phyloP scores from a whole-genome alignment of 2,113 vertebrate species.

The Hydrochoerus hydrochaeris region DNA sequence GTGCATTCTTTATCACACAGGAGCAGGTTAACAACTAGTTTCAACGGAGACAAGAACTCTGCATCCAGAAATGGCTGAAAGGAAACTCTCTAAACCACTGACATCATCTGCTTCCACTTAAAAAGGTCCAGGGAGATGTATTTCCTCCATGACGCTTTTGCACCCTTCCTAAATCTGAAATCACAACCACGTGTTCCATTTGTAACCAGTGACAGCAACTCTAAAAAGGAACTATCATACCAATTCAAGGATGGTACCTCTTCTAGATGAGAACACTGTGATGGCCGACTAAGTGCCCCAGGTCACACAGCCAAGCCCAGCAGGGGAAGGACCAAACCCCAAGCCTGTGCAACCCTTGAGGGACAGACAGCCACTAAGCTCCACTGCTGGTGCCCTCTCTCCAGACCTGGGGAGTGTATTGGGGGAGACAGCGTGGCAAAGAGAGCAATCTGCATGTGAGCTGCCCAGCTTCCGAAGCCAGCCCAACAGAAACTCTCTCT shows the following conservation, averaged over 20 bases:
- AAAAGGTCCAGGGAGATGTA: background rate
- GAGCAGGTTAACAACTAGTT: background rate
- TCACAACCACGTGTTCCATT: accelerated
- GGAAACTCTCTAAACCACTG: background rate
- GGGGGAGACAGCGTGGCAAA: background rate
- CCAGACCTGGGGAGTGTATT: too few relatives aligned
- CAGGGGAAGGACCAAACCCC: background rate
- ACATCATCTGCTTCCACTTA: background rate
- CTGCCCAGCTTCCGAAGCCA: background rate
- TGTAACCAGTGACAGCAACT: background rate
- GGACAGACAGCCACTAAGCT: background rate
- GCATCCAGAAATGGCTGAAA: background rate
- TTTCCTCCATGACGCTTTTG: background rate
- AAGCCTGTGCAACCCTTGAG: background rate
- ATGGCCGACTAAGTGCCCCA: background rate
- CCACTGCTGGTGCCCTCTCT: background rate
- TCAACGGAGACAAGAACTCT: background rate
- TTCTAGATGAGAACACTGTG: background rate
- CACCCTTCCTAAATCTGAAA: background rate
- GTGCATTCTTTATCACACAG: background rate
- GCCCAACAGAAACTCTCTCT: background rate
- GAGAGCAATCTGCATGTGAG: background rate
- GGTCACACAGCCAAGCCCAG: background rate
- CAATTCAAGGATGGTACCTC: background rate
- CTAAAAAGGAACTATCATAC: background rate